Evolutionary conservation across 2,113 vertebrate species (phyloP).

Genomic region (Sturnus vulgaris): DNA sequence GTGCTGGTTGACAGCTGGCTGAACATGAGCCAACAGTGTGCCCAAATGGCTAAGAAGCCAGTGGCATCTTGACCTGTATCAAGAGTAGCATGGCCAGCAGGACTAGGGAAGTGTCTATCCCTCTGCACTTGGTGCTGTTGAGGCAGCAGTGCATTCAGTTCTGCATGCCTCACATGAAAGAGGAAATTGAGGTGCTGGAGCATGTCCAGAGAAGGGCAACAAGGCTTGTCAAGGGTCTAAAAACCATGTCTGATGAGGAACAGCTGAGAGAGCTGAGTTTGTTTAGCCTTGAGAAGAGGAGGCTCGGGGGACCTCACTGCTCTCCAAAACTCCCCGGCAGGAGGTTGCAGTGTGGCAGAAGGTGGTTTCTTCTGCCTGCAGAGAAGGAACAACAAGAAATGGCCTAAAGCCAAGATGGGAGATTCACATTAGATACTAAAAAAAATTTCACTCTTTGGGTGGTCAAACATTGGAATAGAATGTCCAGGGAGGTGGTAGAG

Average conservation of each 20-base stretch:
- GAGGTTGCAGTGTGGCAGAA: not conserved
- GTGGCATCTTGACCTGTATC: not conserved
- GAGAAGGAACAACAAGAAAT: not conserved
- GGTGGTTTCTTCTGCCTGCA: not conserved
- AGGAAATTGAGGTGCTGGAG: not conserved
- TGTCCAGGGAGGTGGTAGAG: not conserved
- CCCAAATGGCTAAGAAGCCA: not conserved
- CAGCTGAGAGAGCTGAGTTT: not conserved
- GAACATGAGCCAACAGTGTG: not conserved
- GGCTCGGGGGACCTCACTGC: not conserved
- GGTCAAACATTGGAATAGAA: not conserved
- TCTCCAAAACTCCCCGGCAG: not conserved
- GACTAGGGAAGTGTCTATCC: not conserved
- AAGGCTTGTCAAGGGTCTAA: not conserved
- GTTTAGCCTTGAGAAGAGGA: not conserved
- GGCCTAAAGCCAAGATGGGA: not conserved
- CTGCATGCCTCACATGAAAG: not conserved
- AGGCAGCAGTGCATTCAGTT: not conserved
- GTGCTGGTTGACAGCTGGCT: not conserved
- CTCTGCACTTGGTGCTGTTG: not conserved
- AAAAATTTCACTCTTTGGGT: not conserved
- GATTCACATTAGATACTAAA: not conserved
- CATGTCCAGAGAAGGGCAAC: not conserved
- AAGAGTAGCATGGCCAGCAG: not conserved
- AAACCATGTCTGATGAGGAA: not conserved